Evolutionary conservation across 2,888 invertebrate genomes (phyloP), one percentile per base, ranked within the genome.

Genomic region (Eupithecia abbreviata): DNA sequence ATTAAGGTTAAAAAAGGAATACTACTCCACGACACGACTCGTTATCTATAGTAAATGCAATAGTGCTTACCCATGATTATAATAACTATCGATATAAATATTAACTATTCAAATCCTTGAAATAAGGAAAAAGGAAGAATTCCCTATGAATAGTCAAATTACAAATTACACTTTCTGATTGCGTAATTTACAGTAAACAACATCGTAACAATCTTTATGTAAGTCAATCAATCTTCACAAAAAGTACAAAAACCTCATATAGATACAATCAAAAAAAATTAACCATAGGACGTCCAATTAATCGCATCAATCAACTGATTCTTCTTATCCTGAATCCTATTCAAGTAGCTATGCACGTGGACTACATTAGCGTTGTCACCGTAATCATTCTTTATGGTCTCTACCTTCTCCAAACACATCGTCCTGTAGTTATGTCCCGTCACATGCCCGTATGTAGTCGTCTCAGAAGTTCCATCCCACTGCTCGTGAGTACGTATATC

Each of bases 361-460:
- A 93, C 77, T 0, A 86, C 88, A 3, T 86, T 79, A 0, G 87
- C 87, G 72, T 89, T 90, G 45, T 92, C 91, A 0, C 92, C 91
- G 9, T 82, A 87, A 62, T 93, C 92, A 71, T 89, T 92, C 75
- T 86, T 92, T 0, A 94, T 91, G 0, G 91, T 92, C 58, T 92
- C 91, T 2, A 89, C 84, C 0, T 80, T 80, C 75, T 94, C 93
- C 5, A 92, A 88, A 75, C 91, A 91, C 90, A 91, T 89, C 0
- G 92, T 91, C 71, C 93, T 88, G 62, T 93, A 93, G 66, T 92
- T 91, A 76, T 93, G 92, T 0, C 92, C 94, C 0, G 88, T 89
- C 75, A 91, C 89, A 0, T 91, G 78, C 0, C 91, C 90, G 71
- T 87, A 91, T 4, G 84, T 89, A 0, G 90, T 89, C 0, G 89